These are phyloP conservation scores for Catharus minimus DNA, from an alignment of 2,113 vertebrate genomes.

Conservation along the genomic window DNA sequence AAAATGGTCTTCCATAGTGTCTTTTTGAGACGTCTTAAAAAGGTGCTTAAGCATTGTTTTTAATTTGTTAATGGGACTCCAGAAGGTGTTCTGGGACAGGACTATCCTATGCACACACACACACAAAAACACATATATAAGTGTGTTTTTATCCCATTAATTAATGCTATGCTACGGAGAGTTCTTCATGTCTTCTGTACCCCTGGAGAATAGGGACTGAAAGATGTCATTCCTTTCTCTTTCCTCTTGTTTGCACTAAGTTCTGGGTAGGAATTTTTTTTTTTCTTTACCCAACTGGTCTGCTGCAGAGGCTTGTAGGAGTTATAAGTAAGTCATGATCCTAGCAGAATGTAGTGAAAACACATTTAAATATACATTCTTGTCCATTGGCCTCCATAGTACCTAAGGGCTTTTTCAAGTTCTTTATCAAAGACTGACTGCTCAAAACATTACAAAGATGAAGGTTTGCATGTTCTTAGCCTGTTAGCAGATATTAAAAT, in stretches of 20 bases:
- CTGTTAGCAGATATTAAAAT: too few species aligned
- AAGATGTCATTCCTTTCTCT: neutral
- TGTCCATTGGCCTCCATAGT: neutral
- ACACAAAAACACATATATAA: too few species aligned
- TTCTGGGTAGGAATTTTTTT: neutral
- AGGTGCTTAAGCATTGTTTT: neutral
- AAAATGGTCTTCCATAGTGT: fast-evolving
- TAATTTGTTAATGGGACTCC: neutral
- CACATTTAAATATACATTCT: neutral
- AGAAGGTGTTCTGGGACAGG: neutral
- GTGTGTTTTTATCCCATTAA: fast-evolving
- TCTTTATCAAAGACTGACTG: neutral
- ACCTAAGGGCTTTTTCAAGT: neutral
- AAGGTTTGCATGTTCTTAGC: neutral
- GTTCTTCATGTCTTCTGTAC: neutral
- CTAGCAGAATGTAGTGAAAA: neutral
- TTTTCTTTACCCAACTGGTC: neutral
- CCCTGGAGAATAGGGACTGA: neutral
- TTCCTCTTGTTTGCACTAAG: neutral
- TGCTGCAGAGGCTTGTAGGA: neutral
- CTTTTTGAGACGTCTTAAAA: neutral
- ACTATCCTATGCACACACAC: neutral
- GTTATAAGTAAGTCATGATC: neutral
- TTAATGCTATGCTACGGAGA: neutral
- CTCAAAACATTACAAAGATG: neutral